phyloP scores from a whole-genome alignment of 2,797 vertebrate species.

The Molossus alvarezi region DNA sequence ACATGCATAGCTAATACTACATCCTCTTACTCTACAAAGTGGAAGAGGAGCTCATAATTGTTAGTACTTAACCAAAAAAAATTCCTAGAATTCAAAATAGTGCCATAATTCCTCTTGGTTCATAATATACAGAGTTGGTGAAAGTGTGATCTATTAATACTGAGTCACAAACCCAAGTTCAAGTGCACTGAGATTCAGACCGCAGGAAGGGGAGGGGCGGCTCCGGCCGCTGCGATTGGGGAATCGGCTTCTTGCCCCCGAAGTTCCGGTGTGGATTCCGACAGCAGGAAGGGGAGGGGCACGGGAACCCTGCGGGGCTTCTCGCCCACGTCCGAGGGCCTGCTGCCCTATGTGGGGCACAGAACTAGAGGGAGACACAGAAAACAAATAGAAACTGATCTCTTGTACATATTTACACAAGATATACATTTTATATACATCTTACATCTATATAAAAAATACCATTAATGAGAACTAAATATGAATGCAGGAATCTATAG shows the following conservation, averaged over 20 bases:
- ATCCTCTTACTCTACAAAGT: conserved; percentile 76
- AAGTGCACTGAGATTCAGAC: conserved; percentile 79
- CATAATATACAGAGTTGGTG: conserved; percentile 85
- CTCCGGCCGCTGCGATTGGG: conserved; percentile 13
- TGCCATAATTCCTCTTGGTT: conserved; percentile 85
- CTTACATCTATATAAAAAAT: conserved; percentile 30
- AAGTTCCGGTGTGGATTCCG: neutral
- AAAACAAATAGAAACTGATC: conserved; percentile 32
- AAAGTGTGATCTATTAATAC: conserved; percentile 86
- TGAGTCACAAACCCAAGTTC: conserved; percentile 85
- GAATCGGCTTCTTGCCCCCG: conserved; percentile 77
- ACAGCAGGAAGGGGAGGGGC: too few relatives aligned
- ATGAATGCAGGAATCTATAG: conserved; percentile 72
- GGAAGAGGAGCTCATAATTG: conserved; percentile 87
- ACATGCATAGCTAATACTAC: conserved; percentile 83
- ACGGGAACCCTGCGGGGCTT: neutral
- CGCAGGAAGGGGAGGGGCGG: conserved; percentile 83
- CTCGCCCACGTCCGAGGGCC: too few relatives aligned
- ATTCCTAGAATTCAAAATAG: conserved; percentile 87
- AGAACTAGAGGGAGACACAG: conserved; percentile 93
- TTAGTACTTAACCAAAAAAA: conserved; percentile 90
- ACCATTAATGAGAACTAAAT: conserved; percentile 66
- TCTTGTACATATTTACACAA: neutral
- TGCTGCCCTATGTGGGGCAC: conserved; percentile 94
- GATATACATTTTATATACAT: neutral